Conservation (phyloP, 2,888 invertebrate species). For the Polyommatus icarus region DNA sequence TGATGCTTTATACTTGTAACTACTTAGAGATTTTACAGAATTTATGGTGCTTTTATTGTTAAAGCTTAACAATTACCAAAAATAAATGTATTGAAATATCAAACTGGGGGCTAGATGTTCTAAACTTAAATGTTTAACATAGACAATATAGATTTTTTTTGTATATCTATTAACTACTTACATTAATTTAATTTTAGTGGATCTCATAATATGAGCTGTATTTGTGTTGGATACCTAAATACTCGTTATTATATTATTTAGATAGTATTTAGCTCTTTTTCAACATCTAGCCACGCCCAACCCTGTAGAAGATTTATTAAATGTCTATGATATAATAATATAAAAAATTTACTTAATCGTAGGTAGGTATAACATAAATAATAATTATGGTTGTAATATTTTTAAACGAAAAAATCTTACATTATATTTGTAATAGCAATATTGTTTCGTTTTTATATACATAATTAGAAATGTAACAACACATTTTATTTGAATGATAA, state of each 20-base stretch:
- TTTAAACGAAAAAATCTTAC: slow-evolving; percentile 13
- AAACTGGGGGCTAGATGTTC: slow-evolving; percentile 14
- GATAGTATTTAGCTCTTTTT: background rate
- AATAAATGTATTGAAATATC: slow-evolving; percentile 38
- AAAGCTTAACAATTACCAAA: slow-evolving; percentile 41
- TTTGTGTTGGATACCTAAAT: slow-evolving; percentile 4
- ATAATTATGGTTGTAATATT: slow-evolving; percentile 29
- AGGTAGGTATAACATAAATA: background rate
- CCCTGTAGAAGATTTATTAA: slow-evolving; percentile 13
- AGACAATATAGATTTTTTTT: background rate
- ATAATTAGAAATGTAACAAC: slow-evolving; percentile 5
- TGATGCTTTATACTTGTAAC: slow-evolving; percentile 72
- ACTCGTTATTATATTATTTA: background rate
- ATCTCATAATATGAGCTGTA: slow-evolving; percentile 1
- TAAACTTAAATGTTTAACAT: background rate
- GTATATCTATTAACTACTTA: background rate
- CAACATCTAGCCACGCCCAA: background rate
- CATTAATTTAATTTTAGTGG: background rate
- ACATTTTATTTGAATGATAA: slow-evolving; percentile 25
- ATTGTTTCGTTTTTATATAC: slow-evolving; percentile 18
- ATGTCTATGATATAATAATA: slow-evolving; percentile 27
- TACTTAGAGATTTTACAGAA: slow-evolving; percentile 52
- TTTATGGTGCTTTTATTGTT: slow-evolving; percentile 69
- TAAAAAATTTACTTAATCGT: background rate
- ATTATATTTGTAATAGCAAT: slow-evolving; percentile 23